A percentile compares a stretch with the other conserved stretches of the same genome.
These are phyloP conservation scores for Phalacrocorax aristotelis DNA, from an alignment of 2,113 vertebrate species.

Conservation along the genomic window DNA sequence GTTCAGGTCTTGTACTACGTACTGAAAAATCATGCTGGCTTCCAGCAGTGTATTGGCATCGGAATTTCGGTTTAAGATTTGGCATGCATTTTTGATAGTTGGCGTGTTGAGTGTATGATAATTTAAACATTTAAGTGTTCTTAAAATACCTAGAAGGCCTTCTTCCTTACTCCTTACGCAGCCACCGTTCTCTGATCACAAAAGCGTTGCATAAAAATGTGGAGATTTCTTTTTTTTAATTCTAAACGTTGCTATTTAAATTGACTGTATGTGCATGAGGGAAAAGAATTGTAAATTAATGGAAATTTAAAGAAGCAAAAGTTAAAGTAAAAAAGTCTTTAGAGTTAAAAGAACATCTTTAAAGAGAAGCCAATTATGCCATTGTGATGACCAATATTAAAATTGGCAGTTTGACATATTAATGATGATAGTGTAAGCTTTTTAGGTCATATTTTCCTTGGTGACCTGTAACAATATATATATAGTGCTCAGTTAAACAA, in stretches of 20 bases:
- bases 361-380: neutral
- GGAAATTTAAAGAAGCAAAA: neutral
- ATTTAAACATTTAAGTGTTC: neutral
- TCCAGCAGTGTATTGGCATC: fast-evolving
- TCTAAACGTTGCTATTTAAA: neutral
- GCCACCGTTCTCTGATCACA: neutral
- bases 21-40: neutral
- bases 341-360: neutral
- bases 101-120: neutral
- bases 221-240: neutral
- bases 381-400: neutral
- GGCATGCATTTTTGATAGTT: neutral
- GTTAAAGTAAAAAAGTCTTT: neutral
- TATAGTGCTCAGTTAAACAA: neutral
- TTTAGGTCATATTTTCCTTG: neutral
- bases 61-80: neutral
- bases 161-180: neutral
- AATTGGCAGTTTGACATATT: neutral
- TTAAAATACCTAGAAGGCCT: neutral
- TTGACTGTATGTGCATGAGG: neutral
- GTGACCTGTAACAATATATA: neutral
- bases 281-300: neutral
- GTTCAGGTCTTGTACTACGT: fast-evolving
- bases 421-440: neutral
- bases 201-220: neutral